These are phyloP conservation scores for Lycia hirtaria DNA, from an alignment of 2,888 invertebrate genomes.

Conservation along the genomic window DNA sequence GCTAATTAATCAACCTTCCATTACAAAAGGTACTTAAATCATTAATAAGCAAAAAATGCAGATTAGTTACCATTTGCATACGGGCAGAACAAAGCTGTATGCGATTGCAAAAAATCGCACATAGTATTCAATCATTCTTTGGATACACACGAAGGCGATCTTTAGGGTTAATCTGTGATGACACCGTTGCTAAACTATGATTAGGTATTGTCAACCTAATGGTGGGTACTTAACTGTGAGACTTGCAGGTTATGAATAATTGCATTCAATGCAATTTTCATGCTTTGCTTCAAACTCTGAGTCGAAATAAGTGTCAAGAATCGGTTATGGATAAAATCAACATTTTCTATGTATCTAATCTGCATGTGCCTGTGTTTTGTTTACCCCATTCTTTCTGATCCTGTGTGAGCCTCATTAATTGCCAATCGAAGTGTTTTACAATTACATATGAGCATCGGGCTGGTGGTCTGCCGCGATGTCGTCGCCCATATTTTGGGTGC, in stretches of 20 bases:
- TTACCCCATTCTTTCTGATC: too few species aligned
- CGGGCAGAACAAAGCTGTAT: slow-evolving; percentile 27
- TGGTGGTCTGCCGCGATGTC: too few species aligned
- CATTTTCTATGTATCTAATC: too few species aligned
- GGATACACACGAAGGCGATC: slow-evolving; percentile 35
- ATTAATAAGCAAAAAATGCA: slow-evolving; percentile 27
- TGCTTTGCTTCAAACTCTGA: too few species aligned
- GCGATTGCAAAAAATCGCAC: slow-evolving; percentile 24
- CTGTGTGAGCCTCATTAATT: too few species aligned
- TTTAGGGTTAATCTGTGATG: slow-evolving; percentile 44
- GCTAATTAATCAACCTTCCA: slow-evolving; percentile 12
- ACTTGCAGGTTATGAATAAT: not conserved
- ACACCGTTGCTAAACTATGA: slow-evolving; percentile 42
- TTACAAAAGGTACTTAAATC: slow-evolving; percentile 24
- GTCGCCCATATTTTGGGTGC: too few species aligned
- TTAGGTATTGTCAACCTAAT: slow-evolving; percentile 17
- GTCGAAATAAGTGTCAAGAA: too few species aligned
- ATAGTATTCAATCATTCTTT: slow-evolving; percentile 36
- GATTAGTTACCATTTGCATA: slow-evolving; percentile 27
- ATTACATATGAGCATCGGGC: too few species aligned
- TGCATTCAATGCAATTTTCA: not conserved
- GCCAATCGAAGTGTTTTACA: too few species aligned
- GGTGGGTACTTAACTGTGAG: not conserved
- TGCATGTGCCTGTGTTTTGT: too few species aligned
- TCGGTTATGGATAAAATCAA: too few species aligned